Evolutionary conservation across 1,140 invertebrate genomes (phyloP).

Genomic region (Conus betulinus): DNA sequence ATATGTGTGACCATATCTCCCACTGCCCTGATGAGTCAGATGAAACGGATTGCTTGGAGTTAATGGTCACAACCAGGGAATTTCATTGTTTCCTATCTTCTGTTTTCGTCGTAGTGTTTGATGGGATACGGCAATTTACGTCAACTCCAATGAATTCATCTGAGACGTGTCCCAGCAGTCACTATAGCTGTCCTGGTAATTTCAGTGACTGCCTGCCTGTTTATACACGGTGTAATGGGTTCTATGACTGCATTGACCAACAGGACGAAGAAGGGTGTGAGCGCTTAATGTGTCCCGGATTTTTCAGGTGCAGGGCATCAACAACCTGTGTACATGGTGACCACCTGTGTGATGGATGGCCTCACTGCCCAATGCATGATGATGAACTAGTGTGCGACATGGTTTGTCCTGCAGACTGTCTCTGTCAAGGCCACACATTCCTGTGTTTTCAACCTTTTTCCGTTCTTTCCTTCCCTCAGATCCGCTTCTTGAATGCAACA

Average conservation of each 20-base stretch:
- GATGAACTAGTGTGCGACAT: not conserved
- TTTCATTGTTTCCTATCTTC: not conserved
- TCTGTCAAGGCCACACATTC: not conserved
- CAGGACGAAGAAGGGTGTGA: not conserved
- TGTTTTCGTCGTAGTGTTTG: not conserved
- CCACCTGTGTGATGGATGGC: not conserved
- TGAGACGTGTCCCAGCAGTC: not conserved
- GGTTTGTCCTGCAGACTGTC: not conserved
- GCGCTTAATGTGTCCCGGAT: not conserved
- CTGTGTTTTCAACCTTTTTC: not conserved
- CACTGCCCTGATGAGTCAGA: not conserved
- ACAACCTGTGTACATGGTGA: not conserved
- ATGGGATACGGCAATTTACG: not conserved
- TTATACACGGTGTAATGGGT: slow-evolving; percentile 20
- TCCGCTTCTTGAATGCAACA: not conserved
- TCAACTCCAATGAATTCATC: not conserved
- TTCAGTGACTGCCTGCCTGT: not conserved
- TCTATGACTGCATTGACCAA: not conserved
- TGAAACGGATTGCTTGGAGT: not conserved
- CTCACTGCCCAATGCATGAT: not conserved
- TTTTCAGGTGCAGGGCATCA: not conserved
- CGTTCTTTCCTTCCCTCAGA: not conserved
- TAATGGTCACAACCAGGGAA: not conserved
- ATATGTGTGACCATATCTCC: not conserved
- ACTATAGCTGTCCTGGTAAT: not conserved